Percentiles rank a stretch among this genome's conserved stretches.
Evolutionary conservation across 2,888 invertebrate species (phyloP).

Genomic region (Bugulina stolonifera): DNA sequence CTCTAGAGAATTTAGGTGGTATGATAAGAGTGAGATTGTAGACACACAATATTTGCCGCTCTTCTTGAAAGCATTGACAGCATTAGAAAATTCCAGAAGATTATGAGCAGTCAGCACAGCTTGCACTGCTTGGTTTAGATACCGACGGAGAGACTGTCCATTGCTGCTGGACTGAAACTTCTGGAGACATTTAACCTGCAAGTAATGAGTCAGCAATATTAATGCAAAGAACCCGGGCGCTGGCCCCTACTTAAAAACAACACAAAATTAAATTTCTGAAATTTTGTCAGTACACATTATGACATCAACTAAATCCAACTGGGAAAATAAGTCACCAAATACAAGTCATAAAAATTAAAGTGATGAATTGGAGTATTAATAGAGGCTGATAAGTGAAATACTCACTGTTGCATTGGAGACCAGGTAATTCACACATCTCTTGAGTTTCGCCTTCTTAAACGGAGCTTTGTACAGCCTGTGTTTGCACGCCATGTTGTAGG

Average conservation of each 20-base stretch:
- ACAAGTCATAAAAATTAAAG: too few relatives aligned
- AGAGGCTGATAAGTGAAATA: too few relatives aligned
- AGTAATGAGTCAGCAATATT: background rate
- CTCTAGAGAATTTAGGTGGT: background rate
- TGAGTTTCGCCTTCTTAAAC: background rate
- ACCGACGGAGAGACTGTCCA: background rate
- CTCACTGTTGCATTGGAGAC: background rate
- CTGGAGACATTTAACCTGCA: background rate
- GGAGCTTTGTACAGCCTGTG: background rate
- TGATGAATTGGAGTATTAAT: too few relatives aligned
- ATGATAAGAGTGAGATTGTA: slow-evolving; percentile 11
- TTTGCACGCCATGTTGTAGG: background rate
- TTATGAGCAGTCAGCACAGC: background rate
- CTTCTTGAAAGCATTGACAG: slow-evolving; percentile 1
- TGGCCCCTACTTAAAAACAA: too few relatives aligned
- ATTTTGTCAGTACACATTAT: too few relatives aligned
- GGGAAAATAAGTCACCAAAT: too few relatives aligned
- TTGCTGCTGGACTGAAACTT: background rate
- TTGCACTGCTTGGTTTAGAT: slow-evolving; percentile 13
- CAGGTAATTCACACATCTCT: background rate
- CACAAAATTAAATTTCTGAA: too few relatives aligned
- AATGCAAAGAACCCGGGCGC: background rate
- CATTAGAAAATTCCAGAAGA: slow-evolving; percentile 2
- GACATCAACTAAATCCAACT: too few relatives aligned
- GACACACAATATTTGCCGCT: background rate